Evolutionary conservation across 1,140 invertebrate species (phyloP).

Genomic region (Schlechtendalia chinensis): DNA sequence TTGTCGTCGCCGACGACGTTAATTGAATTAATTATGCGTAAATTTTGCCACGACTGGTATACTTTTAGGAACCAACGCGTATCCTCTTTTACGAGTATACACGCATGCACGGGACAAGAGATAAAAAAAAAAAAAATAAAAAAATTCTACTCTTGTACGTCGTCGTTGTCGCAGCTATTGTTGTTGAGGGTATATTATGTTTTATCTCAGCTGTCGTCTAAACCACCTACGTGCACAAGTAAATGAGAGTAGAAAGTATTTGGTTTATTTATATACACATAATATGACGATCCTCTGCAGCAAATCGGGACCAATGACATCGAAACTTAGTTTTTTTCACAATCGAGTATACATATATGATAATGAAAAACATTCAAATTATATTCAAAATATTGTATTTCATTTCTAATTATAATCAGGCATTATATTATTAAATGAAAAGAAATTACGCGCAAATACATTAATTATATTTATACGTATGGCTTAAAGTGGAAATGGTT

Average conservation of each 20-base stretch:
- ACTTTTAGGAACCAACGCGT: background rate
- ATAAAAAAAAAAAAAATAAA: background rate
- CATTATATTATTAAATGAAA: no score
- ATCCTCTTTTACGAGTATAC: background rate
- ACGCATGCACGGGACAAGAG: background rate
- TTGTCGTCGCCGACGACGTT: background rate
- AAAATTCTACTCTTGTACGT: background rate
- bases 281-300: background rate
- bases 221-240: no score
- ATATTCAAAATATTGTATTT: no score
- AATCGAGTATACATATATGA: no score
- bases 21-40: constrained; percentile 47
- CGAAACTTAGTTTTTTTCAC: background rate
- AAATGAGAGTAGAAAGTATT: background rate
- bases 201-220: background rate
- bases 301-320: background rate
- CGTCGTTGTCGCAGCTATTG: background rate
- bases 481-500: no score
- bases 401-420: no score
- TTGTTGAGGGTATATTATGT: background rate
- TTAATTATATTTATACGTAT: no score
- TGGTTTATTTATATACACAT: background rate
- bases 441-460: no score
- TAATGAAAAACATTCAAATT: no score
- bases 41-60: constrained; percentile 8